Evolutionary conservation across 1,140 invertebrate genomes (phyloP).

Genomic region (Venturia canescens): DNA sequence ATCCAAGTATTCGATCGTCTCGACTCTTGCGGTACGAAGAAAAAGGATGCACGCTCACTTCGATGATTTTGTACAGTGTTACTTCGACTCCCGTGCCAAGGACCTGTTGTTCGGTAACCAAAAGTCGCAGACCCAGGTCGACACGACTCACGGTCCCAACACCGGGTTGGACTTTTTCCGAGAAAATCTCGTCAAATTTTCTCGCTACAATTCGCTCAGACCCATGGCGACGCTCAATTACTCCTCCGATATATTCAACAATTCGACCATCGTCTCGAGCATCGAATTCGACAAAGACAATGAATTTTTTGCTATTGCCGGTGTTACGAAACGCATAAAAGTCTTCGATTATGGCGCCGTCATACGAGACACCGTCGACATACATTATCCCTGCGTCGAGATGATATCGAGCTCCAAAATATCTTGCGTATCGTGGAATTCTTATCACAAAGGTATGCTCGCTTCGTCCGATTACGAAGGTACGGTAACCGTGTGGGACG

Average conservation of each 20-base stretch:
- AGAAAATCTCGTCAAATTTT: constrained; percentile 93
- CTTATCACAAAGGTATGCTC: constrained; percentile 92
- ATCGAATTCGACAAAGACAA: constrained; percentile 99
- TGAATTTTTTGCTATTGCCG: constrained; percentile 97
- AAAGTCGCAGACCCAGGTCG: constrained; percentile 58
- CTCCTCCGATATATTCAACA: constrained; percentile 91
- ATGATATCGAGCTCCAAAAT: constrained; percentile 97
- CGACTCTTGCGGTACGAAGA: constrained; percentile 82
- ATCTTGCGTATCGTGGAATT: constrained; percentile 96
- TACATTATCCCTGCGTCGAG: constrained; percentile 95
- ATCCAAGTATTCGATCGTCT: constrained; percentile 56
- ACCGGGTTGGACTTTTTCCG: constrained; percentile 88
- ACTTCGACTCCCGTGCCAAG: constrained; percentile 87
- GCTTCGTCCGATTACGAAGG: constrained; percentile 98
- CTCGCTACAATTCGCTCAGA: constrained; percentile 87
- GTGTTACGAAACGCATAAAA: constrained; percentile 97
- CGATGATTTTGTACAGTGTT: constrained; percentile 93
- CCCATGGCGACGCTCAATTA: constrained; percentile 93
- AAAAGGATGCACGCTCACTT: constrained; percentile 91
- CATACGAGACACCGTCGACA: constrained; percentile 89
- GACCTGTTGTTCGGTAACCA: constrained; percentile 81
- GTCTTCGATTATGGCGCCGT: constrained; percentile 94
- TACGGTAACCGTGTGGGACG: constrained; percentile 96
- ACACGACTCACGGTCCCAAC: constrained; percentile 67
- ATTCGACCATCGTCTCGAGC: constrained; percentile 95